Conservation (phyloP, 2,797 vertebrate species). For the Tympanoctomys barrerae region DNA sequence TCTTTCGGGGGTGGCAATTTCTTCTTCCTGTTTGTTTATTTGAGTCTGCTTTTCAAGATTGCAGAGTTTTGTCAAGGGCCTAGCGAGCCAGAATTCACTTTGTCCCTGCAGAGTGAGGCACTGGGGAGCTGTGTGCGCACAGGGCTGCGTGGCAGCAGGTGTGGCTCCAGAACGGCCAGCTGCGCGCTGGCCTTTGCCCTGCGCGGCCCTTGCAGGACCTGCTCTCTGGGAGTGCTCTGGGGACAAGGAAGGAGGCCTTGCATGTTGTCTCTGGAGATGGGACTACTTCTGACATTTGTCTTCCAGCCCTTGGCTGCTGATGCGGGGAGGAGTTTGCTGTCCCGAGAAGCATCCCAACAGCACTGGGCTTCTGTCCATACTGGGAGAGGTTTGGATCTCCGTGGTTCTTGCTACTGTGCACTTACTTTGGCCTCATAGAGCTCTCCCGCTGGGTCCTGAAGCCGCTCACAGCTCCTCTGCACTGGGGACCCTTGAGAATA, state of each 20-base stretch:
- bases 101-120: too few relatives aligned
- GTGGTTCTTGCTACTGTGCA: rapidly evolving
- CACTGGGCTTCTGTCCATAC: rapidly evolving
- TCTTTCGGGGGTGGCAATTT: not conserved
- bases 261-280: not conserved
- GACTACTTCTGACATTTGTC: rapidly evolving
- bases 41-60: not conserved
- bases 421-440: not conserved
- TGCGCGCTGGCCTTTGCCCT: not conserved
- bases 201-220: not conserved
- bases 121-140: not conserved
- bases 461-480: not conserved
- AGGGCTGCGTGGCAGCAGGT: rapidly evolving
- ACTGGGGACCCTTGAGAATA: rapidly evolving
- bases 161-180: not conserved
- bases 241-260: not conserved
- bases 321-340: not conserved
- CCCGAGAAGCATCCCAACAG: rapidly evolving
- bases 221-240: not conserved
- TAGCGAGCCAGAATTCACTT: too few relatives aligned
- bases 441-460: not conserved
- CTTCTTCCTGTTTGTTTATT: not conserved
- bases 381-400: not conserved
- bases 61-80: not conserved
- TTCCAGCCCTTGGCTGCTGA: rapidly evolving